Conservation (phyloP, 2,113 vertebrate genomes). For the Daboia siamensis region DNA sequence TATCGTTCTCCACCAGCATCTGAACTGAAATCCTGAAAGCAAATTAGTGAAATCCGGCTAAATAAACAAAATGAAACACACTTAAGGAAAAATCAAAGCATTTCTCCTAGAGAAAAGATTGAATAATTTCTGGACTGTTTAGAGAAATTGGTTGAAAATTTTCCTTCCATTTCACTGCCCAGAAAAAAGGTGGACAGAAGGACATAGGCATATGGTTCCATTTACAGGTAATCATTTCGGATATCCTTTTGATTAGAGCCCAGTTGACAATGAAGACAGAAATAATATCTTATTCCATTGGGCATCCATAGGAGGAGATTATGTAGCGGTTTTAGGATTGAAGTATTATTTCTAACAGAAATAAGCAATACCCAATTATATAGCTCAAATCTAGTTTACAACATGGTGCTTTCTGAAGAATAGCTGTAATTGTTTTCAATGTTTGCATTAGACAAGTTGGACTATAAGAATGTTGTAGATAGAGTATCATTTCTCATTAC, state of each 20-base stretch:
- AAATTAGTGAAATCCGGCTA: not conserved
- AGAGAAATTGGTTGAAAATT: not conserved
- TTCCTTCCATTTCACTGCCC: not conserved
- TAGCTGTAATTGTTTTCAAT: not conserved
- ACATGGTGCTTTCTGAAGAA: not conserved
- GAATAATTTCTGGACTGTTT: not conserved
- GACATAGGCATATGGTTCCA: not conserved
- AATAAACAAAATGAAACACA: not conserved
- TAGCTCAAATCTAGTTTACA: not conserved
- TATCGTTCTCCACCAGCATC: not conserved
- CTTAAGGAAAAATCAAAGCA: not conserved
- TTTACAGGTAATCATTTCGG: not conserved
- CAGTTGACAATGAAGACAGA: not conserved
- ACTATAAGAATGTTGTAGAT: not conserved
- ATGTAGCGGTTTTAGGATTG: not conserved
- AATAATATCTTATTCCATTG: not conserved
- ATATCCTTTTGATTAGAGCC: not conserved
- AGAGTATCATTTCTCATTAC: slow-evolving; percentile 3
- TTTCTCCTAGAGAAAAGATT: not conserved
- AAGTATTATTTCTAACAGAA: slow-evolving; percentile 34
- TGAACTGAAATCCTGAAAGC: not conserved
- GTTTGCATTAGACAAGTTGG: slow-evolving; percentile 19
- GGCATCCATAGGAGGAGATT: not conserved
- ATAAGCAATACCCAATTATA: not conserved
- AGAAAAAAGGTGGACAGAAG: not conserved